Percentiles rank a stretch among this genome's conserved stretches.
Conservation (phyloP, 2,888 invertebrate species). For the Lasioglossum zephyrum region DNA sequence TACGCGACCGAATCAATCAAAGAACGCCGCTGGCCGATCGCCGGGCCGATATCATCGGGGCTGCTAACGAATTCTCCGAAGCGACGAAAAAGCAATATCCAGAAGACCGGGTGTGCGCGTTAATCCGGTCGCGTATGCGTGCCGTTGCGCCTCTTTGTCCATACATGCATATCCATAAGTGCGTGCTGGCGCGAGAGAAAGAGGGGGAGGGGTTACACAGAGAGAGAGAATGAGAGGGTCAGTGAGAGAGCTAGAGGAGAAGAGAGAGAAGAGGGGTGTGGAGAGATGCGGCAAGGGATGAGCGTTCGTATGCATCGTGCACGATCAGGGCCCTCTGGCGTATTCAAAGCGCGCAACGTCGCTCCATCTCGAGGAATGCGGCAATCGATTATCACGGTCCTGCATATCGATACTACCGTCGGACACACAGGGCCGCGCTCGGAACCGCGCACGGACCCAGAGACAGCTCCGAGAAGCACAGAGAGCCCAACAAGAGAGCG, state of each 20-base stretch:
- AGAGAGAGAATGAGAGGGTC: conserved; percentile 17
- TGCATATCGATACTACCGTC: conserved; percentile 81
- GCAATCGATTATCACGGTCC: conserved; percentile 82
- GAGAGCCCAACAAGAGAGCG: conserved; percentile 45
- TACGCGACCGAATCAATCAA: conserved; percentile 11
- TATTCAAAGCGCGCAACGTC: conserved; percentile 74
- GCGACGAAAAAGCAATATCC: conserved; percentile 61
- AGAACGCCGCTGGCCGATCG: conserved; percentile 16
- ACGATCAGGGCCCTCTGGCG: conserved; percentile 67
- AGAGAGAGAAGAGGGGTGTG: conserved; percentile 72
- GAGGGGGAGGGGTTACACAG: conserved; percentile 8
- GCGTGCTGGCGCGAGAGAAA: conserved; percentile 71
- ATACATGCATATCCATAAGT: conserved; percentile 65
- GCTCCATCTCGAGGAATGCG: conserved; percentile 81
- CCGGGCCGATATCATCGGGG: conserved; percentile 39
- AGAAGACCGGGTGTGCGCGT: conserved; percentile 53
- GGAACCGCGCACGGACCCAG: conserved; percentile 50
- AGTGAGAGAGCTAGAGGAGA: neutral
- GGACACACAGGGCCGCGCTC: conserved; percentile 69
- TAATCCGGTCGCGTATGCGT: conserved; percentile 73
- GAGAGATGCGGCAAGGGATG: conserved; percentile 45
- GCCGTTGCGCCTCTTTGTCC: conserved; percentile 23
- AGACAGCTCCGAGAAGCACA: conserved; percentile 68
- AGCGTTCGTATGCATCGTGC: conserved; percentile 67
- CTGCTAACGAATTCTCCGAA: conserved; percentile 60